Percentiles rank a stretch among this genome's conserved stretches.
Conservation (phyloP, 2,888 invertebrate genomes). For the Machimus rusticus region DNA sequence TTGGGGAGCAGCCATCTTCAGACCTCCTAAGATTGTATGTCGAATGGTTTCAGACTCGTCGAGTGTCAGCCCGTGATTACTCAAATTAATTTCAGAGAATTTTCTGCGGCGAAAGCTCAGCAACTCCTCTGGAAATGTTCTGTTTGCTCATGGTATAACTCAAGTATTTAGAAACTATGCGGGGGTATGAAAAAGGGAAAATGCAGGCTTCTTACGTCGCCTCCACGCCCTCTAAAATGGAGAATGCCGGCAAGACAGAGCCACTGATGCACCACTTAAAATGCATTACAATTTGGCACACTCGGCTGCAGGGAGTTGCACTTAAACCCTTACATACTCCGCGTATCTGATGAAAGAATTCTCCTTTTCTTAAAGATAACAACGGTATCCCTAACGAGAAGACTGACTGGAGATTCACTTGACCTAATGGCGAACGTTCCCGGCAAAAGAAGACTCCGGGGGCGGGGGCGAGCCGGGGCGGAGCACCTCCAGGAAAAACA, state of each 20-base stretch:
- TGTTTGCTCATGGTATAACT: background rate
- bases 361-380: background rate
- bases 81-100: background rate
- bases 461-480: background rate
- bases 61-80: background rate
- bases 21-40: background rate
- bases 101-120: background rate
- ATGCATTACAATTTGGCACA: conserved; percentile 19
- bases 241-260: background rate
- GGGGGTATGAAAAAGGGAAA: background rate
- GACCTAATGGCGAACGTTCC: background rate
- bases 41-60: background rate
- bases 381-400: background rate
- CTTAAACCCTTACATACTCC: conserved; percentile 2
- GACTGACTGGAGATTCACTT: background rate
- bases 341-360: background rate
- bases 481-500: background rate
- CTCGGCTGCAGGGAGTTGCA: background rate
- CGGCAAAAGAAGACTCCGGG: background rate
- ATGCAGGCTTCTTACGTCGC: background rate
- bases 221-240: background rate
- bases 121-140: background rate
- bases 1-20: background rate
- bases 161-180: background rate
- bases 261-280: conserved; percentile 14